Evolutionary conservation across 2,113 vertebrate species (phyloP).

Genomic region (Engraulis encrasicolus): DNA sequence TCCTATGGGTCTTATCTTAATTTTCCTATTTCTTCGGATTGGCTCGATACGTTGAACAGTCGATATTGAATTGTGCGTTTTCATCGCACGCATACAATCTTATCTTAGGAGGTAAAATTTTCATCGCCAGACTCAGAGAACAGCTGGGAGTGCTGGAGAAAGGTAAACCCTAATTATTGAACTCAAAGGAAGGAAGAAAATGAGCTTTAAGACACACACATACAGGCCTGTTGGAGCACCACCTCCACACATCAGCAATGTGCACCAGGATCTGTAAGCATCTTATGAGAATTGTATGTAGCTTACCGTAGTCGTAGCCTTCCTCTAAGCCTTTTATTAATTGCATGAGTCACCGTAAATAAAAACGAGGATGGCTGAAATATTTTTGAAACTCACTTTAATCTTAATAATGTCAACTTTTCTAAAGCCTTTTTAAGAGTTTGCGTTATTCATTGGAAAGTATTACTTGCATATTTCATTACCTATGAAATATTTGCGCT

Average conservation of each 20-base stretch:
- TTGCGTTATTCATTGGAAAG: not conserved
- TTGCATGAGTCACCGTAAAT: too few species aligned
- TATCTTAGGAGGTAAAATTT: too few species aligned
- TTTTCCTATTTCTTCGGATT: too few species aligned
- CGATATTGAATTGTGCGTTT: too few species aligned
- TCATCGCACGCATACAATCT: too few species aligned
- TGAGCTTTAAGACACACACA: not conserved
- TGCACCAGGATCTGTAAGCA: not conserved
- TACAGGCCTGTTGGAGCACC: not conserved
- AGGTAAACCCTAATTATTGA: too few species aligned
- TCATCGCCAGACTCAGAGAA: too few species aligned
- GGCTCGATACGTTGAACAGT: too few species aligned
- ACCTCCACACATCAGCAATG: not conserved
- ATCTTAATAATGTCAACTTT: not conserved
- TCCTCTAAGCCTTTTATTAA: not conserved
- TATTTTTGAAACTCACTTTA: not conserved
- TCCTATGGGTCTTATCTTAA: too few species aligned
- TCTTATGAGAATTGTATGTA: not conserved
- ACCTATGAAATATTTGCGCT: not conserved
- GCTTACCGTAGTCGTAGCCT: not conserved
- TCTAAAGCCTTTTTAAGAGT: not conserved
- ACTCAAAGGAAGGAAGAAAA: too few species aligned
- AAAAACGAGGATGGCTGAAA: not conserved
- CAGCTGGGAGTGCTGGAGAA: too few species aligned
- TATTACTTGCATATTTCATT: not conserved